These are phyloP conservation scores for Tetragonula clypearis DNA, from an alignment of 1,140 invertebrate species.

Conservation along the genomic window DNA sequence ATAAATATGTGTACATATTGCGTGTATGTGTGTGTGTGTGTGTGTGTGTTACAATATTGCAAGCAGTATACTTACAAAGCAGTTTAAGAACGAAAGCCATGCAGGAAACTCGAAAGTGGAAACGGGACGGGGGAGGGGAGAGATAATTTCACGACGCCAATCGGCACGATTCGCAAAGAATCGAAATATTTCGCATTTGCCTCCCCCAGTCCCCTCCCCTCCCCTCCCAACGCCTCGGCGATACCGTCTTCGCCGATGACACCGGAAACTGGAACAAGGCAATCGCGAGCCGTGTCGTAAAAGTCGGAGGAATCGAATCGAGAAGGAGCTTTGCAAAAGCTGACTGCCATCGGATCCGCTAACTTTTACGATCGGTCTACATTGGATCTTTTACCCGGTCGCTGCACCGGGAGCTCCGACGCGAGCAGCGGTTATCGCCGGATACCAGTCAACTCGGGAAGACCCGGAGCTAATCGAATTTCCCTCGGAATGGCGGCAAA, in stretches of 20 bases:
- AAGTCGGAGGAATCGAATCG: constrained; percentile 61
- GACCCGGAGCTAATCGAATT: constrained; percentile 26
- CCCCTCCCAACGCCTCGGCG: too few relatives aligned
- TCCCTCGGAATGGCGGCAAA: background rate
- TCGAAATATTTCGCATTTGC: background rate
- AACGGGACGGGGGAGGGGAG: background rate
- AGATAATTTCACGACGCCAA: constrained; percentile 2
- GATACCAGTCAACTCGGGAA: background rate
- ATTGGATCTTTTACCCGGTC: constrained; percentile 17
- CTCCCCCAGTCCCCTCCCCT: too few relatives aligned
- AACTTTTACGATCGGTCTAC: constrained; percentile 65
- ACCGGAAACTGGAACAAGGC: constrained; percentile 52
- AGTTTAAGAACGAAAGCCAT: too few relatives aligned
- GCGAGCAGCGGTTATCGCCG: constrained; percentile 26
- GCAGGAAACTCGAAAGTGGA: background rate
- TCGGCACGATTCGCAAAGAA: background rate
- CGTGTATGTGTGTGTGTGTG: too few relatives aligned
- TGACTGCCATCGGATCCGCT: constrained; percentile 65
- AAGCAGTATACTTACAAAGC: too few relatives aligned
- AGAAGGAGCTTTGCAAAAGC: constrained; percentile 48
- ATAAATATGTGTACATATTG: too few relatives aligned
- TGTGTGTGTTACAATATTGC: too few relatives aligned
- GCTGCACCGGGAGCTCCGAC: background rate
- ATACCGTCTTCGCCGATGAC: background rate
- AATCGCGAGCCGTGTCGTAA: constrained; percentile 57